Conservation (phyloP, 2,113 vertebrate species). For the Plectropomus leopardus region DNA sequence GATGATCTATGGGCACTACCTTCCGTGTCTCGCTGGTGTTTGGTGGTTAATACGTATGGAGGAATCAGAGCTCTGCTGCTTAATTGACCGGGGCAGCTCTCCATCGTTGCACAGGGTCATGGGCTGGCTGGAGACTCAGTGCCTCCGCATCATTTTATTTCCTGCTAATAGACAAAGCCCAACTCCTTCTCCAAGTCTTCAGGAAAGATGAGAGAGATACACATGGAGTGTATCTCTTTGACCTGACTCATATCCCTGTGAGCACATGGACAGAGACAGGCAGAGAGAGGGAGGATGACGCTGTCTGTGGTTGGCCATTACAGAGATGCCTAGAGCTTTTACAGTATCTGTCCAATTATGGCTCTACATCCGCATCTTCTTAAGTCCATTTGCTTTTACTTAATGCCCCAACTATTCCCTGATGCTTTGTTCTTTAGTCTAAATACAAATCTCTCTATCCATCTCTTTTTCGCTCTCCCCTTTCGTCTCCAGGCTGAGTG, state of each 20-base stretch:
- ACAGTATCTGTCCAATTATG: conserved; percentile 66
- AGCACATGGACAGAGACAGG: conserved; percentile 40
- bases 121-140: conserved; percentile 52
- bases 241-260: conserved; percentile 35
- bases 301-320: conserved; percentile 64
- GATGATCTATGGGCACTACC: conserved; percentile 50
- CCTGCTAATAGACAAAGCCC: conserved; percentile 53
- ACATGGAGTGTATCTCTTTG: conserved; percentile 32
- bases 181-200: conserved; percentile 48
- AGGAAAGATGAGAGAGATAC: conserved; percentile 36
- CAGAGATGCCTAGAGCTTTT: conserved; percentile 64
- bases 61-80: conserved; percentile 42
- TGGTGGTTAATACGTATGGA: conserved; percentile 61
- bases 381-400: conserved; percentile 77
- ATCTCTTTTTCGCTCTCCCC: conserved; percentile 23
- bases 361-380: conserved; percentile 57
- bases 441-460: conserved; percentile 62
- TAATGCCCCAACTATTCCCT: conserved; percentile 72
- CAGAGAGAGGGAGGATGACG: conserved; percentile 27
- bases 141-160: conserved; percentile 57
- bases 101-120: conserved; percentile 48
- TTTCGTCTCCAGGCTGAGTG: conserved; percentile 56
- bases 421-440: conserved; percentile 68
- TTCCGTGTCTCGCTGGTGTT: conserved; percentile 9
- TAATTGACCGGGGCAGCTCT: conserved; percentile 69